Evolutionary conservation across 2,888 invertebrate species (phyloP), one percentile per base, ranked within the genome.

Genomic region (Melinaea marsaeus): DNA sequence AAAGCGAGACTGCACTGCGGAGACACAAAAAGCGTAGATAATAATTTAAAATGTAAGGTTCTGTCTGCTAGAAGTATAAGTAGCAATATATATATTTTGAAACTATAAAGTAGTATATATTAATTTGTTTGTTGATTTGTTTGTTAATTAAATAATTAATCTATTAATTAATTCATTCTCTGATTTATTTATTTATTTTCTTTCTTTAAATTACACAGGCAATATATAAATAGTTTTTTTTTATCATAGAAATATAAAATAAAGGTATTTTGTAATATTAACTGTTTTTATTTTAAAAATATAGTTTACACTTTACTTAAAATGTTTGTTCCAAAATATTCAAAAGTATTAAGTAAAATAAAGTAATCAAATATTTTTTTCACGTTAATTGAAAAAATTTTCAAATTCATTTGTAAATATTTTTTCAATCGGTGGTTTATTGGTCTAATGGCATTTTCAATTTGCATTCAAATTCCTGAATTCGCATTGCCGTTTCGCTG

Each of bases 361-460:
- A 57, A 60, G 46, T 45, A 35, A 60, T 60, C 45, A 4, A 55
- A 60, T 54, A 75, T 72, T 73, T 79, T 75, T 77, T 72, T 67
- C 69, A 71, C 71, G 79, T 76, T 84, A 66, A 72, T 71, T 71
- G 61, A 80, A 82, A 22, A 22, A 22, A 22, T 22, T 22, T 22
- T 22, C 22, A 22, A 22, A 22, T 22, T 22, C 22, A 22, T 22
- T 22, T 22, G 22, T 22, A 22, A 22, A 22, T 22, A 78, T 72
- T 77, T 79, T 80, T 80, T 79, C 80, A 83, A 83, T 78, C 81
- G 79, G 79, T 81, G 88, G 86, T 88, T 88, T 86, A 84, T 81
- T 77, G 85, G 83, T 85, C 85, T 87, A 87, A 88, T 86, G 85
- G 88, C 81, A 83, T 86, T 88, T 88, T 86, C 86, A 84, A 88